Evolutionary conservation across 2,113 vertebrate genomes (phyloP).

Genomic region (Rousettus leschenaultii): DNA sequence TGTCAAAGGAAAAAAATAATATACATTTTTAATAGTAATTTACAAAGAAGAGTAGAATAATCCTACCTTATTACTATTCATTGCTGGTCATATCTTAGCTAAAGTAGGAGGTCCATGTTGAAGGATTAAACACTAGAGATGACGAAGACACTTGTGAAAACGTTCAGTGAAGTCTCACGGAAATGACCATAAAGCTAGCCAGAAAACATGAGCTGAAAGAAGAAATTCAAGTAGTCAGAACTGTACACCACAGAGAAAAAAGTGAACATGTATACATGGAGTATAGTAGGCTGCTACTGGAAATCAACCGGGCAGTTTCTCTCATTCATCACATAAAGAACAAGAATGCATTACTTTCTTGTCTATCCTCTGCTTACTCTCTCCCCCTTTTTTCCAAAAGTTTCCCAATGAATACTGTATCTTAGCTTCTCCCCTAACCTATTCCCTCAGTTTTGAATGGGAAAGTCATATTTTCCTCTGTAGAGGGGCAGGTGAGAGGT

Average conservation of each 20-base stretch:
- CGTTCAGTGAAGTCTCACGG: not conserved
- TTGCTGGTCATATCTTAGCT: conserved; percentile 52
- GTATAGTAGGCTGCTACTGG: not conserved
- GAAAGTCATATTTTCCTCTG: not conserved
- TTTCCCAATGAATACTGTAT: not conserved
- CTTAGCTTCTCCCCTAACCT: not conserved
- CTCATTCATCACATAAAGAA: not conserved
- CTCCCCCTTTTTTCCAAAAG: not conserved
- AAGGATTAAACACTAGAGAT: conserved; percentile 4
- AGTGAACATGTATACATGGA: not conserved
- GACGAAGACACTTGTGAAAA: conserved; percentile 51
- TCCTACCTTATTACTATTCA: conserved; percentile 64
- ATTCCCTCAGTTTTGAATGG: not conserved
- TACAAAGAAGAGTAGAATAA: conserved; percentile 22
- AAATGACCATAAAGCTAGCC: conserved; percentile 21
- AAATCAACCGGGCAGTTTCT: not conserved
- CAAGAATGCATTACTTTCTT: not conserved
- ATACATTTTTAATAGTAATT: not conserved
- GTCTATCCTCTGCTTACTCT: not conserved
- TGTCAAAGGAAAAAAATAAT: not conserved
- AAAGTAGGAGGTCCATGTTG: conserved; percentile 53
- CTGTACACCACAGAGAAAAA: not conserved
- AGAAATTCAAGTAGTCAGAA: conserved; percentile 44
- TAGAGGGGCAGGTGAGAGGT: too few relatives aligned
- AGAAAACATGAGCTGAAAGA: conserved; percentile 53